A percentile compares a stretch with the other conserved stretches of the same genome.
Evolutionary conservation across 2,797 vertebrate genomes (phyloP).

Genomic region (Lagorchestes hirsutus): DNA sequence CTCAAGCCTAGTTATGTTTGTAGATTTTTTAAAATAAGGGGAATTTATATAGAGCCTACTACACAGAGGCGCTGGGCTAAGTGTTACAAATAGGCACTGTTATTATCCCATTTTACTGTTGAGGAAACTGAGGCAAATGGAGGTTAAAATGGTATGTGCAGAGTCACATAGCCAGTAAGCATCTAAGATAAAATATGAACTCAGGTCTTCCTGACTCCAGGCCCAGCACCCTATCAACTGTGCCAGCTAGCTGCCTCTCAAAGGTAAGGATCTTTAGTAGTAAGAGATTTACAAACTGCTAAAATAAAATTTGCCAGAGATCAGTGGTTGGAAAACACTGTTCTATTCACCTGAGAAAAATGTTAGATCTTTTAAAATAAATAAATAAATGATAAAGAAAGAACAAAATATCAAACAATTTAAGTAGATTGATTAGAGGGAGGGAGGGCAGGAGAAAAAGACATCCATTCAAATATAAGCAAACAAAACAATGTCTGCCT

Average conservation of each 20-base stretch:
- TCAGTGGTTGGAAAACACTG: neutral
- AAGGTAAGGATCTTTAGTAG: neutral
- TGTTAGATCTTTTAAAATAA: neutral
- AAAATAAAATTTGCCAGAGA: neutral
- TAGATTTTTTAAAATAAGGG: neutral
- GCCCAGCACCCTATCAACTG: neutral
- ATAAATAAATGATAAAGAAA: neutral
- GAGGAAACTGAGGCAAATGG: neutral
- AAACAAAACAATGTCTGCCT: neutral
- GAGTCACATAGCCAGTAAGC: neutral
- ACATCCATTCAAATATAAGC: neutral
- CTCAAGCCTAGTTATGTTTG: neutral
- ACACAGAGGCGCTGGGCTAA: neutral
- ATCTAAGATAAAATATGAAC: neutral
- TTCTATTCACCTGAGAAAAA: neutral
- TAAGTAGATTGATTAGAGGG: neutral
- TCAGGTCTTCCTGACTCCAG: neutral
- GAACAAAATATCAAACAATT: neutral
- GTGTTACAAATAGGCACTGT: neutral
- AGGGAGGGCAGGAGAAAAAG: neutral
- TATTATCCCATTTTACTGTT: neutral
- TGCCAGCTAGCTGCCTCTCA: neutral
- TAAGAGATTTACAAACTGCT: neutral
- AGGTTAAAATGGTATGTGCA: neutral
- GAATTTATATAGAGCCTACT: neutral